Base-by-base conservation (phyloP, 2,888 invertebrate species). In the Augiades crinisus region DNA sequence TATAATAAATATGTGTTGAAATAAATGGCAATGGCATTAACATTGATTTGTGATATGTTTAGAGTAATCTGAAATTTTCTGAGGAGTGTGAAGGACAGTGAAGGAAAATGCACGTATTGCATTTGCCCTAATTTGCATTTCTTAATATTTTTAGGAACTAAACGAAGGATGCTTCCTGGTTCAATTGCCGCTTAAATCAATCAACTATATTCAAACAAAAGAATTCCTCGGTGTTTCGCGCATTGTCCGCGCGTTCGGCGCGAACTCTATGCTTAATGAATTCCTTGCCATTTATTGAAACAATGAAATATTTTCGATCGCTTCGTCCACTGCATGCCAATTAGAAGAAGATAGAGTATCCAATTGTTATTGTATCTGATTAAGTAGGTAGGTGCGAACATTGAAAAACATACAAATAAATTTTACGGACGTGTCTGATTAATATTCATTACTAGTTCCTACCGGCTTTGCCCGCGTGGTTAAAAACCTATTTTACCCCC, bases 271-370 rank as follows among this genome's bases (percentile, higher is more conserved):
- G 31, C 24, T 31, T 33, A 49, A 57, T 59, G 53, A 54, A 58
- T 59, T 57, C 62, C 58, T 41, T 56, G 59, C 74, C 74, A 73
- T 75, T 64, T 72, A 70, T 64, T 53, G 70, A 71, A 75, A 82
- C 83, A 81, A 82, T 81, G 75, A 77, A 75, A 72, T 76, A 77
- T 81, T 78, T 77, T 71, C 61, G 72, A 66, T 60, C 61, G 55
- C 24, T 43, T 21, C 45, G 38, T 37, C 5, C 3, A 4, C 41
- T 27, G 64, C 57, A 61, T 64, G 61, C 52, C 41, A 60, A 64
- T 55, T 27, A 50, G 47, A 31, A 41, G 14, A 27, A 13, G 34
- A 43, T 27, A 17, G 17, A 24, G 24, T 46, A 14, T 16, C 12
- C 8, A 40, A 34, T 56, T 55, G 51, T 59, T 58, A 55, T 55